A percentile compares a stretch with the other conserved stretches of the same genome.
Evolutionary conservation across 1,140 invertebrate genomes (phyloP).

Genomic region (Plutomurus gul): DNA sequence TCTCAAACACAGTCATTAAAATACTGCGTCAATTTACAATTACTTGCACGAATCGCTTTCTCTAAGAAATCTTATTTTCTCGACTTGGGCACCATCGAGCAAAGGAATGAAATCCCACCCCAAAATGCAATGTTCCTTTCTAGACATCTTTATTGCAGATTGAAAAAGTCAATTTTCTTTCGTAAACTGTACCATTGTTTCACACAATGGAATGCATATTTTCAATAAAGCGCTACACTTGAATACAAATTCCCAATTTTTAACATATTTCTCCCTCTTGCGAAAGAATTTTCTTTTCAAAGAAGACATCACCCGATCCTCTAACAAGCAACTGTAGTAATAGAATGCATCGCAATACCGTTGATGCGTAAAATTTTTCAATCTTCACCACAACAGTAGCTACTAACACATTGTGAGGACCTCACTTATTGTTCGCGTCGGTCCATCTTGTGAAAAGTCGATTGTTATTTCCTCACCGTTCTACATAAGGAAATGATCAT

Average conservation of each 20-base stretch:
- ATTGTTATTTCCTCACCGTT: conserved; percentile 44
- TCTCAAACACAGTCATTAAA: too few species aligned
- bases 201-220: conserved; percentile 49
- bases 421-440: not conserved
- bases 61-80: not conserved
- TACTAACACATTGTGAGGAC: not conserved
- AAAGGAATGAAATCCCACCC: conserved; percentile 3
- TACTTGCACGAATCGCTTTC: too few species aligned
- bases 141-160: conserved; percentile 54
- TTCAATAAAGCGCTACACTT: conserved; percentile 51
- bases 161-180: conserved; percentile 55
- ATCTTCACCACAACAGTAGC: too few species aligned
- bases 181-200: conserved; percentile 54
- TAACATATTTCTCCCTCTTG: conserved; percentile 10
- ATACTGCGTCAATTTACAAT: too few species aligned
- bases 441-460: conserved; percentile 25
- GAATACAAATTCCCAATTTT: conserved; percentile 53
- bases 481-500: conserved; percentile 19
- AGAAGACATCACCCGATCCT: not conserved
- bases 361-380: too few species aligned
- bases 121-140: conserved; percentile 37
- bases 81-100: not conserved
- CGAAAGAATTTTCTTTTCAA: not conserved
- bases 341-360: too few species aligned
- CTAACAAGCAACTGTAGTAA: too few species aligned